Base-by-base conservation (phyloP, 2,113 vertebrate genomes). In the Recurvirostra avosetta region DNA sequence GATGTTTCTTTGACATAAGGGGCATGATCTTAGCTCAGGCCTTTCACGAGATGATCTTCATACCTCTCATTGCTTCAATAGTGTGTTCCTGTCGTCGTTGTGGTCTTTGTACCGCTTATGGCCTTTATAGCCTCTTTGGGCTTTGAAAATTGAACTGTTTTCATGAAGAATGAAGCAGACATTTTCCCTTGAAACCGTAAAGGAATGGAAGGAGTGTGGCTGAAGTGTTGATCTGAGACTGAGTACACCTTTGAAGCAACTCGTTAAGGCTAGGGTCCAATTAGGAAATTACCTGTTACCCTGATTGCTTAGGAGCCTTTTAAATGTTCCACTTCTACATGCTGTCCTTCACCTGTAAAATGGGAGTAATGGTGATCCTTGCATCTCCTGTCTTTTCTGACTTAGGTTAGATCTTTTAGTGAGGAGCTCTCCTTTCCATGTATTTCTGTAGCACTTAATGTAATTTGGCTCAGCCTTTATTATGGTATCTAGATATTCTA, bases 141-240 rank as follows among this genome's bases (percentile, higher is more conserved):
- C 58, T 94, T 92, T 68, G 68, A 83, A 95, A 92, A 90, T 70
- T 20, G 67, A 96, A 41, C 49, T 88, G 29, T 94, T 90, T 78
- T 82, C 29, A 25, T 55, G 62, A 90, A 61, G 74, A 87, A 79
- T 52, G 77, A 86, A 92, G 59, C 45, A 55, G 47, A 59, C 6
- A 2, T 53, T 91, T 86, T 70, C 53, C 38, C 55, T 77, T 86
- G 65, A 50, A 94, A 52, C 27, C 58, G 36, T 34, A 73, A 59
- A 68, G 8, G 49, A 29, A 50, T 88, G 53, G 29, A 72, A 92
- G 45, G 66, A 25, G 32, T 50, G 58, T 56, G 62, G 59, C 62
- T 87, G 66, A 59, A 79, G 71, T 61, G 80, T 73, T 72, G 79
- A 59, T 84, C 40, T 84, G 45, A 79, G 53, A 52, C 52, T 68